phyloP scores from a whole-genome alignment of 2,797 vertebrate genomes.

The Sebastes itinus region DNA sequence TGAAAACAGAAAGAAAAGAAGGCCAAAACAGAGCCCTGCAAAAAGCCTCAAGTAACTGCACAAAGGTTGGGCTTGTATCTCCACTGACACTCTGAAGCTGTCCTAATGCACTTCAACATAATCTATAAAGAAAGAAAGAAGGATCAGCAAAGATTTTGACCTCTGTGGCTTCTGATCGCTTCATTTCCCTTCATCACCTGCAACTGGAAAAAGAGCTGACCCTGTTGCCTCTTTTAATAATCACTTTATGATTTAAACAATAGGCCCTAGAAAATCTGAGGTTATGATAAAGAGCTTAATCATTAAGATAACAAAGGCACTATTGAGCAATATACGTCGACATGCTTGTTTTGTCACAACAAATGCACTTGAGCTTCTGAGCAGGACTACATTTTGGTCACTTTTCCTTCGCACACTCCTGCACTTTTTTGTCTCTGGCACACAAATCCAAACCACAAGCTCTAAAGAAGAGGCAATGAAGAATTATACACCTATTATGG shows the following conservation, averaged over 20 bases:
- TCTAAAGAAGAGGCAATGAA: slow-evolving; percentile 38
- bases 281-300: not conserved
- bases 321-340: not conserved
- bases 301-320: not conserved
- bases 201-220: not conserved
- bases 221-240: not conserved
- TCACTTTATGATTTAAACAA: not conserved
- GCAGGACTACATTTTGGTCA: not conserved
- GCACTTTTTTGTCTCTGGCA: slow-evolving; percentile 22
- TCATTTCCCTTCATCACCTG: not conserved
- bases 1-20: not conserved
- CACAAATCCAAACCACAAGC: slow-evolving; percentile 44
- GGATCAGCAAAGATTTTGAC: not conserved
- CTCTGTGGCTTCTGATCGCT: not conserved
- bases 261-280: not conserved
- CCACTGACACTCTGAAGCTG: too few species aligned
- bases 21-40: not conserved
- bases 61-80: too few species aligned
- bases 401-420: not conserved
- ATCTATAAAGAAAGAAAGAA: not conserved
- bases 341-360: not conserved
- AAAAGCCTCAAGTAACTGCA: not conserved
- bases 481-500: slow-evolving; percentile 57
- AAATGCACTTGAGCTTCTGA: not conserved
- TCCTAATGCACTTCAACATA: too few species aligned